Conservation (phyloP, 2,888 invertebrate species). For the Xiphydria camelus region DNA sequence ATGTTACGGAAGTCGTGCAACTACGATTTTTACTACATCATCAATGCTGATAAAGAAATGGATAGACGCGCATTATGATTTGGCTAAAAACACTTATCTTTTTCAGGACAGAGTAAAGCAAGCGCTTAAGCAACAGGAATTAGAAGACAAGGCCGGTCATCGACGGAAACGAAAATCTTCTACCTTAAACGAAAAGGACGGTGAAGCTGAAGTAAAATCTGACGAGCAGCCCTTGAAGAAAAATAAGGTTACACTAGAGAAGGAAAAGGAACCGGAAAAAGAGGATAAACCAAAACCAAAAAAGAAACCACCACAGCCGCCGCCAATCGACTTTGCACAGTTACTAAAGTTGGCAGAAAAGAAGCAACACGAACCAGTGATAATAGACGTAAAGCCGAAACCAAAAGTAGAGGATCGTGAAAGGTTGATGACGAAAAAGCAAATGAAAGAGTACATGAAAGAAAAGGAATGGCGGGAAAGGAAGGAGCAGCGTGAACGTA, state of each 20-base stretch:
- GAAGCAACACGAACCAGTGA: constrained; percentile 79
- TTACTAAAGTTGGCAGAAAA: constrained; percentile 80
- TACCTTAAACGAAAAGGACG: constrained; percentile 42
- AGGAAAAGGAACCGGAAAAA: constrained; percentile 43
- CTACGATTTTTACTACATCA: background rate
- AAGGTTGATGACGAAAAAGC: constrained; percentile 78
- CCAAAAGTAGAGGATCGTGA: constrained; percentile 63
- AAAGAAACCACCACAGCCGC: constrained; percentile 64
- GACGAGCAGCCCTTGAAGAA: constrained; percentile 39
- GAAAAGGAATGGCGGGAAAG: constrained; percentile 70
- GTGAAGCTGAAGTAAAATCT: constrained; percentile 54
- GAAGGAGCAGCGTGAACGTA: constrained; percentile 24
- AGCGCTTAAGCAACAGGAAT: constrained; percentile 71
- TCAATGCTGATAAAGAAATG: no score
- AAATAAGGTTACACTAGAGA: constrained; percentile 45
- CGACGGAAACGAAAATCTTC: constrained; percentile 63
- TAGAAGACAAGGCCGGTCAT: constrained; percentile 73
- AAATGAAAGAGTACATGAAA: constrained; percentile 74
- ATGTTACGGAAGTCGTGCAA: background rate
- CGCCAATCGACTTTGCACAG: constrained; percentile 78
- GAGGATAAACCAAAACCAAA: constrained; percentile 64
- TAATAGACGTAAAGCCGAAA: constrained; percentile 59
- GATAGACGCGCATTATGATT: no score
- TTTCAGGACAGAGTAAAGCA: constrained; percentile 71
- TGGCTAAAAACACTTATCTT: constrained; percentile 8